Base-by-base conservation (phyloP, 2,888 invertebrate genomes). In the Spodoptera picta region DNA sequence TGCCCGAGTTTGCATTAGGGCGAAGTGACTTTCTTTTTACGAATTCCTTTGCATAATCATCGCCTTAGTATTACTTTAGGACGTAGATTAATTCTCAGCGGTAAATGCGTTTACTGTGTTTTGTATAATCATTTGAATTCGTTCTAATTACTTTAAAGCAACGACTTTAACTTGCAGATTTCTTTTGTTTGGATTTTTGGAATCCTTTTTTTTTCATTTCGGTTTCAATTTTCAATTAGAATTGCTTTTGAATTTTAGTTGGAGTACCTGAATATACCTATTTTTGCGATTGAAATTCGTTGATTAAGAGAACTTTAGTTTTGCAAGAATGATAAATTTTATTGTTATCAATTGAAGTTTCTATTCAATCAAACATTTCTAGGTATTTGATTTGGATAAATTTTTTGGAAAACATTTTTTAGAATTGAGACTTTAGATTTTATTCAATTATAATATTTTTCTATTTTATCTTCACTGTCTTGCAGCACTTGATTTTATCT, bases 41-140 rank as follows among this genome's bases (percentile, higher is more conserved):
- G 77, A 80, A 82, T 81, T 73, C 79, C 79, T 84, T 86, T 81
- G 79, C 83, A 83, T 83, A 79, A 75, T 80, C 76, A 81, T 78
- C 75, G 66, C 69, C 73, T 81, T 60, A 65, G 68, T 66, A 78
- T 70, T 81, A 68, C 81, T 80, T 80, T 79, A 59, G 73, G 72
- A 57, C 67, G 53, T 42, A 62, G 69, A 75, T 79, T 80, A 79
- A 78, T 75, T 75, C 66, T 14, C 57, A 57, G 62, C 56, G 60
- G 73, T 78, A 80, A 79, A 79, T 80, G 79, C 80, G 78, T 64
- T 78, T 66, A 73, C 65, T 60, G 65, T 80, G 79, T 77, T 77
- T 61, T 60, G 70, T 66, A 68, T 72, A 79, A 80, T 65, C 65
- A 27, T 60, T 73, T 73, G 71, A 78, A 71, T 70, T 67, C 64